Evolutionary conservation across 2,888 invertebrate genomes (phyloP).

Genomic region (Trilocha varians): DNA sequence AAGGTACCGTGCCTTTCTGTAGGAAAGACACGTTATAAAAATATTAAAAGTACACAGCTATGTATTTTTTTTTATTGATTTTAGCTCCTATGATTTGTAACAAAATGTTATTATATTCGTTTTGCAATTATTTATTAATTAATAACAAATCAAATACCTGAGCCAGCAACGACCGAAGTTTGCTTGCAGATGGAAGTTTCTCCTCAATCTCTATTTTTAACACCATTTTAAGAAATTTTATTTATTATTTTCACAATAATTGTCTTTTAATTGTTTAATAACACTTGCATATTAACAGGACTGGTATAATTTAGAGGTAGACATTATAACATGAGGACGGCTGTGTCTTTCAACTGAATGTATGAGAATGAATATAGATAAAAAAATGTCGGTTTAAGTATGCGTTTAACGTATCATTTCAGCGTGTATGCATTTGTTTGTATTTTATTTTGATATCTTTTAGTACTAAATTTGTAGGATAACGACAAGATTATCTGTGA

Average conservation of each 20-base stretch:
- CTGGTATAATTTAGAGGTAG: not conserved
- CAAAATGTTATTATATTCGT: too few relatives aligned
- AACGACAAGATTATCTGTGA: not conserved
- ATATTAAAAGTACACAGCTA: too few relatives aligned
- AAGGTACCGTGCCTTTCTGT: too few relatives aligned
- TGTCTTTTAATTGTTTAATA: not conserved
- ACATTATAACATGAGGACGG: not conserved
- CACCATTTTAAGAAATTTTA: slow-evolving; percentile 14
- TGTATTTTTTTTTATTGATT: too few relatives aligned
- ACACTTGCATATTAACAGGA: too few relatives aligned
- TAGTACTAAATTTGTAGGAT: not conserved
- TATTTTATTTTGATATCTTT: not conserved
- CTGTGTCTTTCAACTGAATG: not conserved
- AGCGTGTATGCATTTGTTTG: not conserved
- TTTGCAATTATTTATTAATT: not conserved
- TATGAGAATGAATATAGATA: not conserved
- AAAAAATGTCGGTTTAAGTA: not conserved
- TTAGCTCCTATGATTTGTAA: too few relatives aligned
- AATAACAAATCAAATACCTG: slow-evolving; percentile 33
- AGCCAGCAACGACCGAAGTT: slow-evolving; percentile 37
- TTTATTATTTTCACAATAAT: not conserved
- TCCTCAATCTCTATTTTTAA: slow-evolving; percentile 16
- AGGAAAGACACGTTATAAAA: too few relatives aligned
- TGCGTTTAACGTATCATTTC: not conserved
- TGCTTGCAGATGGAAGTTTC: slow-evolving; percentile 21